Base-by-base conservation (phyloP, 1,140 invertebrate species). In the Carposina sasakii region DNA sequence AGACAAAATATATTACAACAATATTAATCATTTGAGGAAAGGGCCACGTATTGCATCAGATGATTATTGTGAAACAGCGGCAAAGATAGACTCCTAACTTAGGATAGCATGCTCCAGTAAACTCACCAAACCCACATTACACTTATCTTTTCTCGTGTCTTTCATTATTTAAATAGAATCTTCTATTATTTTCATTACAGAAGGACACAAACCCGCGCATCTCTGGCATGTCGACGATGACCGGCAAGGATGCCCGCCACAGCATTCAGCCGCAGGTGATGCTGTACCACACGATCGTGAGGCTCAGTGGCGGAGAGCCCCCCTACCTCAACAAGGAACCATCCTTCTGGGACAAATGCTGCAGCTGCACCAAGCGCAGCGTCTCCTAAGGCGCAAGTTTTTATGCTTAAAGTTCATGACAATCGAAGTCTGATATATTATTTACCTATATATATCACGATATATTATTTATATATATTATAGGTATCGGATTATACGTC, bases 231-330 rank as follows among this genome's bases (percentile, higher is more conserved):
- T 13, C 31, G 3, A n/a, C 31, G 19, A 13, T 44, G 12, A 20
- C 28, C 15, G 20, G n/a, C 12, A 17, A 40, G n/a, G 19, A 20
- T 10, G 1, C 22, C 24, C 9, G 6, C 9, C 37, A 24, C 39
- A 43, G 40, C 33, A 28, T 23, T 5, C 23, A 42, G 9, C 54
- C 54, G 0, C 54, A 57, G 8, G 49, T 52, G 16, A 44, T 46
- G 8, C 9, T 57, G 2, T 57, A 44, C 37, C 26, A 50, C 1
- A 21, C 36, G 3, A 39, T 55, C 12, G 36, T 50, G 2, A 20
- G 47, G 3, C 12, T 46, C 2, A 52, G 49, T 19, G 23, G 0
- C 39, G 23, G 31, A 8, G 31, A 5, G 5, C 31, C 9, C 5
- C 8, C 8, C 4, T 10, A 9, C 5, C 9, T 4, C 9, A 34